A percentile compares a stretch with the other conserved stretches of the same genome.
Conservation (phyloP, 2,888 invertebrate species). For the Brachycybe producta region DNA sequence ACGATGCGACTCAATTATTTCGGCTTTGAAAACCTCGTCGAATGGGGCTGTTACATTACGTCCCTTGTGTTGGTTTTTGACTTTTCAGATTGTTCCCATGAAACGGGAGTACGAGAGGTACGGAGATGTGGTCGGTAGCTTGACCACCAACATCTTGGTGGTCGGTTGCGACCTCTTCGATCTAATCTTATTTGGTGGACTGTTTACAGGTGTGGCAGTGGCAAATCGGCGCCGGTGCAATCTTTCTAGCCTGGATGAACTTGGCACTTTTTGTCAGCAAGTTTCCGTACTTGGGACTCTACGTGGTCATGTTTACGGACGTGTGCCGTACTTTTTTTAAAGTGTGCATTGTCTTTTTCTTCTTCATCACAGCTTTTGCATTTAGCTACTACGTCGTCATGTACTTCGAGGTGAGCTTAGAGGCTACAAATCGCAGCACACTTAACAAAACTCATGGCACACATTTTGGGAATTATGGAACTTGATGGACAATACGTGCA, state of each 20-base stretch:
- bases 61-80: conserved; percentile 37
- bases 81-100: conserved; percentile 32
- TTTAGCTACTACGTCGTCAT: conserved; percentile 29
- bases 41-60: conserved; percentile 38
- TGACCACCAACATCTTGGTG: too few relatives aligned
- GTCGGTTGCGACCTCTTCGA: too few relatives aligned
- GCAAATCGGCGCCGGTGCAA: conserved; percentile 37
- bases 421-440: too few relatives aligned
- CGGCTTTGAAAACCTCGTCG: conserved; percentile 38
- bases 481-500: too few relatives aligned
- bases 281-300: conserved; percentile 33
- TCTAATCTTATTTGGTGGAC: too few relatives aligned
- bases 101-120: conserved; percentile 34
- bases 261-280: conserved; percentile 33
- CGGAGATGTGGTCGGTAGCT: too few relatives aligned
- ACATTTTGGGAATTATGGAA: too few relatives aligned
- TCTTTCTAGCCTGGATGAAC: conserved; percentile 37
- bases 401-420: conserved; percentile 22
- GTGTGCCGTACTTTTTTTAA: conserved; percentile 32
- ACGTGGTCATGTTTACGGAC: conserved; percentile 36
- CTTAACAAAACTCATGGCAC: too few relatives aligned
- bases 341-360: conserved; percentile 32
- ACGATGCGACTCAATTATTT: conserved; percentile 36
- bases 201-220: conserved; percentile 37
- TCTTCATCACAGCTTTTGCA: conserved; percentile 32